A percentile compares a stretch with the other conserved stretches of the same genome.
Evolutionary conservation across 2,797 vertebrate genomes (phyloP).

Genomic region (Pseudopleuronectes americanus): DNA sequence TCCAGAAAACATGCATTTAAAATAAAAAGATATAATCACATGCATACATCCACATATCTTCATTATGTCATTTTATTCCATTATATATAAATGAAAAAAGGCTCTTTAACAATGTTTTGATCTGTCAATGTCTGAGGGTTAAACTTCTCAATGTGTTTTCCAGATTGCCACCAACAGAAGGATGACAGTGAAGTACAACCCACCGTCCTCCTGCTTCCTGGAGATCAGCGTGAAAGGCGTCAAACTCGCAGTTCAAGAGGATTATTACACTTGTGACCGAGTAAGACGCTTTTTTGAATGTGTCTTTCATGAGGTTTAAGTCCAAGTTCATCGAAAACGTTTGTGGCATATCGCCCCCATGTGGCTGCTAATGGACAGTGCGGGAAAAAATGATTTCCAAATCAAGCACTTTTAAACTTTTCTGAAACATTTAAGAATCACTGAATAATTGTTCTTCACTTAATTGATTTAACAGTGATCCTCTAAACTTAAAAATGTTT

Average conservation of each 20-base stretch:
- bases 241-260: constrained; percentile 93
- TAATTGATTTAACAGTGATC: no score
- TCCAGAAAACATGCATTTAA: no score
- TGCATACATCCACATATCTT: no score
- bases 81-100: no score
- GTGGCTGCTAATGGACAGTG: constrained; percentile 40
- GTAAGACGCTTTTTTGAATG: constrained; percentile 39
- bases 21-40: no score
- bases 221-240: constrained; percentile 95
- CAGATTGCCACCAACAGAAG: constrained; percentile 97
- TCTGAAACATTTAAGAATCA: no score
- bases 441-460: no score
- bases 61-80: no score
- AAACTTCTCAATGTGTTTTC: constrained; percentile 18
- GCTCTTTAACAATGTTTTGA: no score
- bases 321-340: background rate
- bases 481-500: no score
- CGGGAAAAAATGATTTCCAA: background rate
- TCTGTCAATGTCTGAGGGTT: background rate
- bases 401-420: no score
- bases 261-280: constrained; percentile 79
- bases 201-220: constrained; percentile 93
- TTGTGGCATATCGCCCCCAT: constrained; percentile 31
- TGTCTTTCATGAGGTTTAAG: no score
- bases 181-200: constrained; percentile 97